These are phyloP conservation scores for Myrmophylax atrothorax DNA, from an alignment of 2,113 vertebrate genomes.

Conservation along the genomic window DNA sequence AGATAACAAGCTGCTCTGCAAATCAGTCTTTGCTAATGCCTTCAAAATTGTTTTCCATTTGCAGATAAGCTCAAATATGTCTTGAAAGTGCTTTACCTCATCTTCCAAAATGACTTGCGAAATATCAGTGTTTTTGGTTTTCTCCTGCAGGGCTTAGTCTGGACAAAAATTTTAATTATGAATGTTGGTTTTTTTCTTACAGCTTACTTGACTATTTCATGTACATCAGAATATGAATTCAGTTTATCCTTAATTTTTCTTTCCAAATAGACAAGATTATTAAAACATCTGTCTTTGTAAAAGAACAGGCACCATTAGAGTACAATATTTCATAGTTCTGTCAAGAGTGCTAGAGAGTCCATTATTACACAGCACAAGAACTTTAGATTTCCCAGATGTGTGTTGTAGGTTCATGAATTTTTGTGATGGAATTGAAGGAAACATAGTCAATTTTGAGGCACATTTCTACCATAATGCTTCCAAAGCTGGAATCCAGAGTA, in stretches of 20 bases:
- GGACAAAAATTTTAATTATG: background rate
- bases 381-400: background rate
- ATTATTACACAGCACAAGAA: background rate
- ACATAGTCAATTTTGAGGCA: background rate
- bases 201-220: background rate
- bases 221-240: background rate
- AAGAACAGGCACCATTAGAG: background rate
- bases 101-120: background rate
- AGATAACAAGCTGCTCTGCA: background rate
- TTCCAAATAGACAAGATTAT: background rate
- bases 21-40: background rate
- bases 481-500: background rate
- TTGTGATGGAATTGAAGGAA: background rate
- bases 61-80: slow-evolving; percentile 9
- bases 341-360: background rate
- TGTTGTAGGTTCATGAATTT: background rate
- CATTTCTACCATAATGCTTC: background rate
- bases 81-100: slow-evolving; percentile 22
- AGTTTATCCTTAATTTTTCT: background rate
- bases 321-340: background rate
- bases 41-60: slow-evolving; percentile 4
- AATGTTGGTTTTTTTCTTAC: background rate
- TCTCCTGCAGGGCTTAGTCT: background rate
- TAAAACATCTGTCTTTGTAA: background rate
- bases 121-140: background rate